Conservation (phyloP, 2,113 vertebrate genomes). For the Caranx melampygus region DNA sequence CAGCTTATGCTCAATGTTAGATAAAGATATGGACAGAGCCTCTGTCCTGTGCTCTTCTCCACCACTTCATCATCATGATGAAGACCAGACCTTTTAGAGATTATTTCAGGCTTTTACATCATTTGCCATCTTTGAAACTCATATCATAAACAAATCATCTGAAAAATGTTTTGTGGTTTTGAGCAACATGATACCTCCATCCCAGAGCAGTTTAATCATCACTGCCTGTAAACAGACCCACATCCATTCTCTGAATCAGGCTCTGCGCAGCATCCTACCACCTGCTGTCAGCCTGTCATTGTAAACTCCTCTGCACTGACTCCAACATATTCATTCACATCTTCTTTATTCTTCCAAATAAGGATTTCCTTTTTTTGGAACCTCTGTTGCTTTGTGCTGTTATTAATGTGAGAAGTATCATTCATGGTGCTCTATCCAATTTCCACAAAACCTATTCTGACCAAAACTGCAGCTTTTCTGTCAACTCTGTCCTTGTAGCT, state of each 20-base stretch:
- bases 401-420: background rate
- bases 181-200: background rate
- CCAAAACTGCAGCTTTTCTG: background rate
- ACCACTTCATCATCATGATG: too few species aligned
- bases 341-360: background rate
- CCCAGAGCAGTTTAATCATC: constrained; percentile 5
- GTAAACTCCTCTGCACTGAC: background rate
- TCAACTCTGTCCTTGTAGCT: background rate
- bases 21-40: too few species aligned
- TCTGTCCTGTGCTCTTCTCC: too few species aligned
- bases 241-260: constrained; percentile 19
- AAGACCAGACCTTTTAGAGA: background rate
- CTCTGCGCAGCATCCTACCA: constrained; percentile 2
- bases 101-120: background rate
- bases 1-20: too few species aligned
- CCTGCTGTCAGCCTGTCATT: constrained; percentile 24
- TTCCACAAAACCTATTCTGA: background rate
- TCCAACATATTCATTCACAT: constrained; percentile 25
- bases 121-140: background rate
- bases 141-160: background rate
- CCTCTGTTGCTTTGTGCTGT: background rate
- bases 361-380: background rate
- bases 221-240: constrained; percentile 15
- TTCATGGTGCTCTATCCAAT: background rate
- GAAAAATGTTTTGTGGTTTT: background rate